Evolutionary conservation across 2,797 vertebrate species (phyloP), one percentile per base, ranked within the genome.

Genomic region (Uromys caudimaculatus): DNA sequence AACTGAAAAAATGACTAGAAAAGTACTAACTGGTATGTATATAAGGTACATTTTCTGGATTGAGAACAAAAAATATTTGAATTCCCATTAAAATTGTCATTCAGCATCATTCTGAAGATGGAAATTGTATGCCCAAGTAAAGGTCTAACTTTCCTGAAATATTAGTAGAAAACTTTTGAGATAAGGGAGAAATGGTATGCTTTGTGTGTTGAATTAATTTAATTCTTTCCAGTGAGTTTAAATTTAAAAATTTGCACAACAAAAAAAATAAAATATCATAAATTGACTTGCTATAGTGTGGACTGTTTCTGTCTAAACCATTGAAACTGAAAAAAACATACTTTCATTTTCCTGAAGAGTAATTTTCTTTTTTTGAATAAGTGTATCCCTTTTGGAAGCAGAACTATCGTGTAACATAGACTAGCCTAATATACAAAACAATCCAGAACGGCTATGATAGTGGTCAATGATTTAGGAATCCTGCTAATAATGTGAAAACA

Each of bases 1-100:
- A 95, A 94, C 79, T 79, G 27, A 90, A n/a, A 71, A 85, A 94
- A 29, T 93, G 67, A 87, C 86, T 60, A 86, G 69, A 95, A 79
- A 62, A 96, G 79, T 79, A 73, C 12, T 38, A 97, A 92, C 52
- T 75, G 69, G 50, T 38, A 19, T 67, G 58, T 89, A 89, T 81
- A 62, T 96, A 69, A 94, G 21, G 14, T 67, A 92, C 92, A 73
- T 77, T 85, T 95, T 90, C 54, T 84, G 23, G 5, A 84, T 76
- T 83, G 77, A 0, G 52, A 50, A 64, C 32, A 87, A 95, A 21
- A 50, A 67, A 29, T 6, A 27, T 38, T 62, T 69, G 24, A 79
- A 93, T 92, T 92, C 17, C 17, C 41, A 84, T 47, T 91, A 4
- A 47, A 93, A 86, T 92, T 78, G 8, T 90, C 54, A 64, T 91